These are phyloP conservation scores for Lates japonicus DNA, from an alignment of 2,797 vertebrate species.

Conservation along the genomic window DNA sequence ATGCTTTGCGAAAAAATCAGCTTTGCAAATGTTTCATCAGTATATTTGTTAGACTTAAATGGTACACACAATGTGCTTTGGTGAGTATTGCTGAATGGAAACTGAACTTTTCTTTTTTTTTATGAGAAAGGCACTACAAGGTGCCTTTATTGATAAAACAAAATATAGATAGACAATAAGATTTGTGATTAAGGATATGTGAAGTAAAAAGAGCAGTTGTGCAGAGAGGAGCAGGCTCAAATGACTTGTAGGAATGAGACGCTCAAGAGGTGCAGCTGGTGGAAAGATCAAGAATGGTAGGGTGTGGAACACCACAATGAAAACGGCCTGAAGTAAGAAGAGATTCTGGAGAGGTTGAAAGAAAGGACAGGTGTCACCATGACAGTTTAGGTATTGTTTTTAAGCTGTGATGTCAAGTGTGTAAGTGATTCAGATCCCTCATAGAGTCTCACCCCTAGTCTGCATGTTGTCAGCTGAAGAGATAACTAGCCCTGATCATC, in stretches of 20 bases:
- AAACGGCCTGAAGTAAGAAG: background rate
- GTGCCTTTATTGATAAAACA: background rate
- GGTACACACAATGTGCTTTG: too few species aligned
- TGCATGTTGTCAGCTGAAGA: constrained; percentile 40
- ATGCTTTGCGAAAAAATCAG: background rate
- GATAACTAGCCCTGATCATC: constrained; percentile 55
- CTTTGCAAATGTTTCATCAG: too few species aligned
- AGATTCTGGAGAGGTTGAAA: background rate
- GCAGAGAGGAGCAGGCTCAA: background rate
- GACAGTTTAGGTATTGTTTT: background rate
- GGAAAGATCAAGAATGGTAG: background rate
- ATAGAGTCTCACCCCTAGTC: background rate
- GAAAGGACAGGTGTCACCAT: background rate
- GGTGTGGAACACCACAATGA: background rate
- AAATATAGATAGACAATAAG: too few species aligned
- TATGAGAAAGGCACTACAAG: background rate
- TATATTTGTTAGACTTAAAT: too few species aligned
- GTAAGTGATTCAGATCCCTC: constrained; percentile 12
- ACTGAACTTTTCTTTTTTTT: too few species aligned
- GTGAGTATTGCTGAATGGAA: background rate
- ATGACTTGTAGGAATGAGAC: background rate
- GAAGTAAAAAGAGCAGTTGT: background rate
- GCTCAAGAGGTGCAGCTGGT: too few species aligned
- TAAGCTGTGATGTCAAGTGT: constrained; percentile 14
- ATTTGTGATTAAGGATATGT: background rate